Conservation (phyloP, 23 tunicate species). For the Corella eumyota region DNA sequence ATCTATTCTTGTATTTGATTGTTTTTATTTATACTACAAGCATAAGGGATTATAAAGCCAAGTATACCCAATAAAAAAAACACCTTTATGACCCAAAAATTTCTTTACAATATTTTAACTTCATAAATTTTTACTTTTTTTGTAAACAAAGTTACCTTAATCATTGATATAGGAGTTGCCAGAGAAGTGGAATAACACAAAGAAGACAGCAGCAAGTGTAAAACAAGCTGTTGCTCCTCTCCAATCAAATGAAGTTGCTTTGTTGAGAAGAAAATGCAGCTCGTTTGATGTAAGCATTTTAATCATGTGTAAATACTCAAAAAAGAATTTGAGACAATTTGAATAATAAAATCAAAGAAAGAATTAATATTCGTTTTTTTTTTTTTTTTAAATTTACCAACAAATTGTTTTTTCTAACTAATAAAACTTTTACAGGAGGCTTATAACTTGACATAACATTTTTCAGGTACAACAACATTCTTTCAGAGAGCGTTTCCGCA, state of each 20-base stretch:
- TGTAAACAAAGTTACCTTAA: no score
- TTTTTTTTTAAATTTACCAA: neutral
- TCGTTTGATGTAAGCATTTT: constrained; percentile 70
- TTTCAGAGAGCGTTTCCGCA: constrained; percentile 86
- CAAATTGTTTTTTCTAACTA: neutral
- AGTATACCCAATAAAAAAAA: neutral
- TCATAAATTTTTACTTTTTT: no score
- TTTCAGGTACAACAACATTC: constrained; percentile 87
- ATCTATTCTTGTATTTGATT: no score
- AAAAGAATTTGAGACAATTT: no score
- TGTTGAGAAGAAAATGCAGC: constrained; percentile 73
- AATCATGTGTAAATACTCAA: no score
- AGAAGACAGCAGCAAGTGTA: constrained; percentile 87
- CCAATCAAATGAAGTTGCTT: constrained; percentile 89
- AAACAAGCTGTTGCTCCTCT: constrained; percentile 97
- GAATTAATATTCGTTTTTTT: neutral
- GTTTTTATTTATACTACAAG: neutral
- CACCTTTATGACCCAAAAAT: neutral
- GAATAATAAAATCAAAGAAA: no score
- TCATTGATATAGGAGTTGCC: constrained; percentile 94
- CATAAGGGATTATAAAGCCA: neutral
- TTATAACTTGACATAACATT: neutral
- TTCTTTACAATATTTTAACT: no score
- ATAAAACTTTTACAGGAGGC: neutral
- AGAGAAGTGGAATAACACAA: constrained; percentile 98